Evolutionary conservation across 2,113 vertebrate species (phyloP).

Genomic region (Dissostichus mawsoni): DNA sequence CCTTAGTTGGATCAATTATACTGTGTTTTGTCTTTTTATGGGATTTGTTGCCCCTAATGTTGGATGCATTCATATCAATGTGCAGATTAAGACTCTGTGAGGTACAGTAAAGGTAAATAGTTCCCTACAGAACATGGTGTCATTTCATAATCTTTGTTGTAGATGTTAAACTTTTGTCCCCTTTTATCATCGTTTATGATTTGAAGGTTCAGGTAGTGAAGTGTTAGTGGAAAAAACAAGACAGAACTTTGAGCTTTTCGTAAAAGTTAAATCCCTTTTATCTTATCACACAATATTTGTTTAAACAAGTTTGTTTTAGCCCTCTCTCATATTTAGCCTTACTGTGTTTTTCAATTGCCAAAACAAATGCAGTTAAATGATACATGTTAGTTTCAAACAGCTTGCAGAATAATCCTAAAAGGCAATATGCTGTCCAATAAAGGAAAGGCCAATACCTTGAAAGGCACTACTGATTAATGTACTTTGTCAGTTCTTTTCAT

Average conservation of each 20-base stretch:
- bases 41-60: not conserved
- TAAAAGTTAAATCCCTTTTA: too few species aligned
- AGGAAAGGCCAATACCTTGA: not conserved
- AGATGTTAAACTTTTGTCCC: not conserved
- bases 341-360: too few species aligned
- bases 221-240: not conserved
- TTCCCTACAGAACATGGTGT: not conserved
- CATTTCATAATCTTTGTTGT: not conserved
- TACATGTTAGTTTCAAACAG: too few species aligned
- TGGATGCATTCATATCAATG: not conserved
- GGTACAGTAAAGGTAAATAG: not conserved
- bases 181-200: not conserved
- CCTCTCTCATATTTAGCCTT: too few species aligned
- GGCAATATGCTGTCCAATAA: not conserved
- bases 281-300: too few species aligned
- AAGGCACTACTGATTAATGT: too few species aligned
- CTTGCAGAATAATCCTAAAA: not conserved
- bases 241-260: not conserved
- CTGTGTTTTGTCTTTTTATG: too few species aligned
- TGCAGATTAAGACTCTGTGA: not conserved
- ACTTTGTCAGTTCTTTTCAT: not conserved
- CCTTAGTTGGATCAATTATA: too few species aligned
- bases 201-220: not conserved
- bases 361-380: too few species aligned
- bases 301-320: too few species aligned